phyloP scores from a whole-genome alignment of 2,888 invertebrate species.

The Macropis europaea region DNA sequence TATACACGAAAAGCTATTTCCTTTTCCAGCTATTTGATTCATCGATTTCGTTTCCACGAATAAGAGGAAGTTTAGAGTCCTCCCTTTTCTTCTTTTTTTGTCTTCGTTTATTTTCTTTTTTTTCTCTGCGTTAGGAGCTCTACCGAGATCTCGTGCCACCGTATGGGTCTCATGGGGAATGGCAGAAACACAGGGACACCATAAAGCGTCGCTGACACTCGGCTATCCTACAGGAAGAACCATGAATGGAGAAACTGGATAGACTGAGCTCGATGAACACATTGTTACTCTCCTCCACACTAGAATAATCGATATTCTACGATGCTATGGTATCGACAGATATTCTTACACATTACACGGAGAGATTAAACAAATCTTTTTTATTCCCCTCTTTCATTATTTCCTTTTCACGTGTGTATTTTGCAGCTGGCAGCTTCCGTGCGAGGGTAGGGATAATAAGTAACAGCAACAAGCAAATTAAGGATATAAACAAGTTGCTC shows the following conservation, averaged over 20 bases:
- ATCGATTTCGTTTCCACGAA: conserved; percentile 41
- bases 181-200: conserved; percentile 45
- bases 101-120: conserved; percentile 40
- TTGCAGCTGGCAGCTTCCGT: background rate
- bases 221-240: conserved; percentile 38
- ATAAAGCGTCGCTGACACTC: conserved; percentile 45
- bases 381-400: too few relatives aligned
- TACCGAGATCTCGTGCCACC: conserved; percentile 19
- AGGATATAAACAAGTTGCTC: conserved; percentile 3
- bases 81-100: background rate
- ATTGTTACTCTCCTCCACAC: conserved; percentile 22
- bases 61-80: conserved; percentile 33
- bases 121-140: conserved; percentile 24
- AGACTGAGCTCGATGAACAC: conserved; percentile 7
- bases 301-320: background rate
- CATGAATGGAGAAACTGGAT: conserved; percentile 32
- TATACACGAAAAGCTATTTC: too few relatives aligned
- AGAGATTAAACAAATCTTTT: too few relatives aligned
- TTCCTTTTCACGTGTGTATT: background rate
- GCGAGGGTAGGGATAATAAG: background rate
- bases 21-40: too few relatives aligned
- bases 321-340: conserved; percentile 7
- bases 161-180: conserved; percentile 63
- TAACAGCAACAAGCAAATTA: conserved; percentile 33
- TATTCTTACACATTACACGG: background rate